Evolutionary conservation across 2,888 invertebrate species (phyloP), one percentile per base, ranked within the genome.

Genomic region (Camponotus fellah): DNA sequence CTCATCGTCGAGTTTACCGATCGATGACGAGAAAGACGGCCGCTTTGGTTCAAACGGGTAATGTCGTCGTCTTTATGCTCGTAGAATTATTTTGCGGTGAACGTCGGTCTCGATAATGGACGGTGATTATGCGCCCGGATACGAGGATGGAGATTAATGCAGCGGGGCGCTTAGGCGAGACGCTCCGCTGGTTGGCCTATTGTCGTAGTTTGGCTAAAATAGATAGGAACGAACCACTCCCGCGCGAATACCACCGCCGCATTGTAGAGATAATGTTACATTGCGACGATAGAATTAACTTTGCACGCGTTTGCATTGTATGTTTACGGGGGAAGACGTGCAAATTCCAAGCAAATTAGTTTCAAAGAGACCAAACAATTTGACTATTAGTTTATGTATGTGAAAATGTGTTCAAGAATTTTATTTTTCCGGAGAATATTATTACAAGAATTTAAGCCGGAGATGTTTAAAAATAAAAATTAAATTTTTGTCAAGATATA

Each of bases 131-230:
- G 66, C 80, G 83, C 80, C 72, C 68, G 84, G 86, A 84, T 69
- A 82, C 83, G 76, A 64, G 60, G 88, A 83, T 84, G 77, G 88
- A 81, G 86, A 89, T 86, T 83, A 89, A 85, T 86, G 89, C 85
- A 85, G 82, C 83, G 85, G 84, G 74, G 80, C 83, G 84, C 82
- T 87, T 86, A 83, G 62, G 83, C 69, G 82, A 84, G 81, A 83
- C 83, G 84, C 84, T 85, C 85, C 85, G 88, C 32, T 40, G 37
- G 65, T 53, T 68, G 77, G 56, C 43, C 79, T 76, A 88, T 88
- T 89, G 88, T 89, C 79, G 60, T 87, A 87, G 76, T 81, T 58
- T 75, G 77, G 64, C 75, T 85, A 84, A 81, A 88, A 89, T 64
- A 79, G 86, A 89, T 80, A 80, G 74, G 69, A 81, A 77, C 65